Conservation (phyloP, 2,113 vertebrate species). For the Oncorhynchus nerka region DNA sequence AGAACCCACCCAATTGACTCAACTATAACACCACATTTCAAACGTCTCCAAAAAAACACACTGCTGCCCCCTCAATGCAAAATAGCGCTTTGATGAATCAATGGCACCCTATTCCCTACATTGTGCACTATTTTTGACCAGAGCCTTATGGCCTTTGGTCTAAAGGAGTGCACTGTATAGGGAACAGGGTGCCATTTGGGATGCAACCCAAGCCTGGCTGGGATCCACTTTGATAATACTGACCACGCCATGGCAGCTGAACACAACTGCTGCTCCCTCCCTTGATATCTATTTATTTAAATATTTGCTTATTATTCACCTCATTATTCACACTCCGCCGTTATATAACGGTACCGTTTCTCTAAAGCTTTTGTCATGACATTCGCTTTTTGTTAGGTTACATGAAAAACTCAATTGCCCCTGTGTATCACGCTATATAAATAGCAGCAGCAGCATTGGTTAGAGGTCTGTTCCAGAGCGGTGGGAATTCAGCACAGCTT, state of each 20-base stretch:
- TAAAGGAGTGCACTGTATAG: too few relatives aligned
- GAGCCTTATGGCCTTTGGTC: too few relatives aligned
- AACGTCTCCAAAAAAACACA: not conserved
- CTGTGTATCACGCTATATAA: slow-evolving; percentile 22
- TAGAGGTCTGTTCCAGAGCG: slow-evolving; percentile 12
- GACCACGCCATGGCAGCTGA: not conserved
- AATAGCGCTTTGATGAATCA: not conserved
- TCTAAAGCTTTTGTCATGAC: slow-evolving; percentile 17
- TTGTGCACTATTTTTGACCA: too few relatives aligned
- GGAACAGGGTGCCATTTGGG: too few relatives aligned
- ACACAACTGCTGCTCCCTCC: not conserved
- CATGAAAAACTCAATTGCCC: slow-evolving; percentile 29
- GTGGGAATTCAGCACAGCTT: slow-evolving; percentile 17
- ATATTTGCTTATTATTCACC: not conserved
- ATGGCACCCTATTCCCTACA: not conserved
- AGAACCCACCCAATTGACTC: not conserved
- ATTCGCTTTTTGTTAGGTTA: slow-evolving; percentile 15
- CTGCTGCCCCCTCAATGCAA: not conserved
- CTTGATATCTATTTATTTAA: too few relatives aligned
- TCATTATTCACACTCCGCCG: slow-evolving; percentile 10
- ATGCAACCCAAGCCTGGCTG: not conserved
- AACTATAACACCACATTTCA: not conserved
- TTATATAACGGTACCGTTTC: slow-evolving; percentile 23
- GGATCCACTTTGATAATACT: slow-evolving; percentile 4
- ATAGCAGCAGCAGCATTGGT: slow-evolving; percentile 17